These are phyloP conservation scores for Lordiphosa mommai DNA, from an alignment of 1,140 invertebrate species.

Conservation along the genomic window DNA sequence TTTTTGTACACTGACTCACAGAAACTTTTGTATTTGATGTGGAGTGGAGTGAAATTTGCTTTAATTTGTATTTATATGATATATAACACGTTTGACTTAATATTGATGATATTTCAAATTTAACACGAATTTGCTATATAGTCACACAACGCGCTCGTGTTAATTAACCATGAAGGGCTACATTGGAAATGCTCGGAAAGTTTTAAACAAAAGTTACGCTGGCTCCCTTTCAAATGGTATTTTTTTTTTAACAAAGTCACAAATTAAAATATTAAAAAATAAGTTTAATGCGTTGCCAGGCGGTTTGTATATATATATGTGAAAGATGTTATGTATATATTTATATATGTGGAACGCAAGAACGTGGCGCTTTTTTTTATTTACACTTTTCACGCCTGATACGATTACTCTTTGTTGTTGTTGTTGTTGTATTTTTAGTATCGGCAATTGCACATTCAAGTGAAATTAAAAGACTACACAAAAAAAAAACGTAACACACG, in stretches of 20 bases:
- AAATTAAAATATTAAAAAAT: slow-evolving; percentile 17
- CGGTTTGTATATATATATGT: slow-evolving; percentile 37
- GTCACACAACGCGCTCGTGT: slow-evolving; percentile 71
- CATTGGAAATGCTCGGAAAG: slow-evolving; percentile 57
- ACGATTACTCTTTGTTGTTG: slow-evolving; percentile 23
- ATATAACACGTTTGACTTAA: slow-evolving; percentile 19
- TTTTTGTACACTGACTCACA: slow-evolving; percentile 51
- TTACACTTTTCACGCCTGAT: slow-evolving; percentile 20
- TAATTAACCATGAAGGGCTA: slow-evolving; percentile 72
- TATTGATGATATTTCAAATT: slow-evolving; percentile 23
- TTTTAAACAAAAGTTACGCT: background rate
- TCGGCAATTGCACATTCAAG: slow-evolving; percentile 54
- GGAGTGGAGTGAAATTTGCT: slow-evolving; percentile 27
- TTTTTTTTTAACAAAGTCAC: background rate
- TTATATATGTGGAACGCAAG: slow-evolving; percentile 51
- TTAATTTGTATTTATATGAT: slow-evolving; percentile 10
- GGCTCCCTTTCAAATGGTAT: slow-evolving; percentile 3
- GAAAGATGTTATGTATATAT: slow-evolving; percentile 11
- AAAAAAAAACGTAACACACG: slow-evolving; percentile 28
- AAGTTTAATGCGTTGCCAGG: slow-evolving; percentile 23
- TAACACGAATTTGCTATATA: slow-evolving; percentile 71
- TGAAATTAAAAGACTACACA: slow-evolving; percentile 51
- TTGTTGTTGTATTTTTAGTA: slow-evolving; percentile 56
- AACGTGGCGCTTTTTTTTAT: slow-evolving; percentile 61
- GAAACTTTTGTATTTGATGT: slow-evolving; percentile 10